phyloP scores from a whole-genome alignment of 1,140 invertebrate genomes.

The Drosophila ogumai region DNA sequence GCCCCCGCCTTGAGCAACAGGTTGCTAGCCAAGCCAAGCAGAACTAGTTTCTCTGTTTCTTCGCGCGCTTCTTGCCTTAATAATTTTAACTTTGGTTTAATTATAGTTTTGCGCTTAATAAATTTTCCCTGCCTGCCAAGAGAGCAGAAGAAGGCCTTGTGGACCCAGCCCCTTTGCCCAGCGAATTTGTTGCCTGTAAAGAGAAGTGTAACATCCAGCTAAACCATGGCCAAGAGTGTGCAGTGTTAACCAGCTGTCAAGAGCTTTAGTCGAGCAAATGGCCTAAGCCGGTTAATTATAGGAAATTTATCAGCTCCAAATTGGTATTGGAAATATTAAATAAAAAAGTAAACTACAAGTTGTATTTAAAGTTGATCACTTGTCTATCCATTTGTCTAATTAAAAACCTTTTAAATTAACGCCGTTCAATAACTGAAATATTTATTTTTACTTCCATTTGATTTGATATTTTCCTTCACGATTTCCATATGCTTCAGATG shows the following conservation, averaged over 20 bases:
- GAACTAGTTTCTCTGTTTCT: conserved; percentile 69
- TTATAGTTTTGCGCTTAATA: conserved; percentile 84
- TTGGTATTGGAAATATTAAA: not conserved
- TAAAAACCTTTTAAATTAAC: conserved; percentile 24
- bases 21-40: conserved; percentile 49
- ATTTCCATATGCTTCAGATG: conserved; percentile 55
- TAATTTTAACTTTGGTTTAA: conserved; percentile 84
- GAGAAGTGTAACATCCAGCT: conserved; percentile 2
- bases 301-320: conserved; percentile 6
- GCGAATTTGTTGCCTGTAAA: conserved; percentile 33
- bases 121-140: conserved; percentile 70
- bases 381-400: conserved; percentile 8
- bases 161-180: not conserved
- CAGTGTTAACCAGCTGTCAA: conserved; percentile 34
- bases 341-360: not conserved
- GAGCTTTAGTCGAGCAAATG: conserved; percentile 23
- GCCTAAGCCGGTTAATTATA: conserved; percentile 7
- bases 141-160: not conserved
- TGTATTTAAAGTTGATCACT: not conserved
- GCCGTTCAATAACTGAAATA: conserved; percentile 24
- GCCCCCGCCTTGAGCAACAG: conserved; percentile 30
- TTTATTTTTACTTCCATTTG: conserved; percentile 13
- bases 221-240: not conserved
- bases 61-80: conserved; percentile 68
- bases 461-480: conserved; percentile 20